Conservation (phyloP, 2,113 vertebrate species). For the Strix aluco region DNA sequence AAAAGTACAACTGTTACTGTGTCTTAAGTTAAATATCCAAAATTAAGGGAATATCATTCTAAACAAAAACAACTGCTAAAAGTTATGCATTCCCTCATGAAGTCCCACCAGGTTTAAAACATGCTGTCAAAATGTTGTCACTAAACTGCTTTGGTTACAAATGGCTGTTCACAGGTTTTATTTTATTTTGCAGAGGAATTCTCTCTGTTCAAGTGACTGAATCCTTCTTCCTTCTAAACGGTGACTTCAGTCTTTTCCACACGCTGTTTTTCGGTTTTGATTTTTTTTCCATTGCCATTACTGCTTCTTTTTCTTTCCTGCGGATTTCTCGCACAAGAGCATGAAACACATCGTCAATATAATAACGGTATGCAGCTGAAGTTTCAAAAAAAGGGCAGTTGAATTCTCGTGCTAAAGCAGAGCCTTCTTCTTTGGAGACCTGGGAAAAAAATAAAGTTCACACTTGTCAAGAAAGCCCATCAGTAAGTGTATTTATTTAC, state of each 20-base stretch:
- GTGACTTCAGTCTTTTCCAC: slow-evolving; percentile 84
- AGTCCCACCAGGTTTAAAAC: background rate
- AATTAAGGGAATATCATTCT: background rate
- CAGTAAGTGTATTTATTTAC: fast-evolving
- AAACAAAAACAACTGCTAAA: background rate
- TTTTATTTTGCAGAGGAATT: background rate
- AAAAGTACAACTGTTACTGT: background rate
- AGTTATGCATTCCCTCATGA: background rate
- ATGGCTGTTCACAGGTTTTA: background rate
- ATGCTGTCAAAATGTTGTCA: background rate
- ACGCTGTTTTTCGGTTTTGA: slow-evolving; percentile 76
- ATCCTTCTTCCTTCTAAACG: slow-evolving; percentile 83
- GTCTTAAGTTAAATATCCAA: background rate
- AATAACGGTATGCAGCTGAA: slow-evolving; percentile 83
- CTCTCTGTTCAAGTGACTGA: slow-evolving; percentile 73
- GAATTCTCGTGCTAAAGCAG: slow-evolving; percentile 81
- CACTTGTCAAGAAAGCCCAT: background rate
- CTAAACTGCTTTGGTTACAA: background rate
- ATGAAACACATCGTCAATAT: slow-evolving; percentile 87
- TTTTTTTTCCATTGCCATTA: slow-evolving; percentile 77
- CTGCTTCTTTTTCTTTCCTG: slow-evolving; percentile 78
- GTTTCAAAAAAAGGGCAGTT: slow-evolving; percentile 89
- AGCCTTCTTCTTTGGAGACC: slow-evolving; percentile 87
- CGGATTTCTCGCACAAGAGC: slow-evolving; percentile 87
- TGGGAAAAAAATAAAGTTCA: background rate